A percentile compares a stretch with the other conserved stretches of the same genome.
Conservation (phyloP, 2,113 vertebrate genomes). For the Hydrochoerus hydrochaeris region DNA sequence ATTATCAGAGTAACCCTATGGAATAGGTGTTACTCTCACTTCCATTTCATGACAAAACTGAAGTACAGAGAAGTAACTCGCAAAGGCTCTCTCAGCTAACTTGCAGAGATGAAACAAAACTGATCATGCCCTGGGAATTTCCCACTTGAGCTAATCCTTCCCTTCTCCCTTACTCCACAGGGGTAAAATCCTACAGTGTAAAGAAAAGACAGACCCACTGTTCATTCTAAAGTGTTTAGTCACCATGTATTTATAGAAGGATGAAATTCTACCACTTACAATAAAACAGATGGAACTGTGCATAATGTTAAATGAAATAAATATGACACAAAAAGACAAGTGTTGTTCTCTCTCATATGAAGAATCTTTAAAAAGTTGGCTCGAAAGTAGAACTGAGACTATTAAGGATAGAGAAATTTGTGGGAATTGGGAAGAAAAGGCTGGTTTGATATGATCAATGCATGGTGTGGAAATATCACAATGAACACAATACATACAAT, state of each 20-base stretch:
- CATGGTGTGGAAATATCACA: neutral
- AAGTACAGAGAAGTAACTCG: neutral
- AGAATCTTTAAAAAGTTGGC: neutral
- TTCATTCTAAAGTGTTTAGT: neutral
- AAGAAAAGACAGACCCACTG: neutral
- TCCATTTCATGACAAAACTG: neutral
- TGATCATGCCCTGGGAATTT: neutral
- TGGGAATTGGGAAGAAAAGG: neutral
- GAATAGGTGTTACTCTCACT: neutral
- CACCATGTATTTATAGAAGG: neutral
- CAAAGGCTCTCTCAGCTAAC: neutral
- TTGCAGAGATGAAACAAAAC: neutral
- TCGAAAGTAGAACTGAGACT: neutral
- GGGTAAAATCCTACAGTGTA: neutral
- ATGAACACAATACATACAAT: neutral
- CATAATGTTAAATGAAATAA: neutral
- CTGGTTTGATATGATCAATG: no score
- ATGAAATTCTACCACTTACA: neutral
- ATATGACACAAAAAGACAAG: neutral
- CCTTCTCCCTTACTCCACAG: neutral
- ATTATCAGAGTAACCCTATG: neutral
- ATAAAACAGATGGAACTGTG: neutral
- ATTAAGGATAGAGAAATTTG: no score
- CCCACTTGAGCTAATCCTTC: neutral
- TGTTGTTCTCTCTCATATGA: neutral